phyloP scores from a whole-genome alignment of 2,888 invertebrate species.

The Drosophila barbarae region DNA sequence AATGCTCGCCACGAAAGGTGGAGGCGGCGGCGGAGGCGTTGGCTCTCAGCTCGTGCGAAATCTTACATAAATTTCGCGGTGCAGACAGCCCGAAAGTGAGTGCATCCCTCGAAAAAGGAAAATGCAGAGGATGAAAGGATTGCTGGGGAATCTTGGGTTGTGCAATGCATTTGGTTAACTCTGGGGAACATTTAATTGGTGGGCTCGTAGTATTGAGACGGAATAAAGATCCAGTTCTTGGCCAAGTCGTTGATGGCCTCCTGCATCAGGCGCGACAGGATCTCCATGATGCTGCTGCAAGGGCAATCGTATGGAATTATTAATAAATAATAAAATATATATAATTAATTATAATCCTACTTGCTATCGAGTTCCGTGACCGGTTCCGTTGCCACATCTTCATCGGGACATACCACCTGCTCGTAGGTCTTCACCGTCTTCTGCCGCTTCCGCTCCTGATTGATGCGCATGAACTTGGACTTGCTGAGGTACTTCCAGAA shows the following conservation, averaged over 20 bases:
- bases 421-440: constrained; percentile 57
- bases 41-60: constrained; percentile 27
- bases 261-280: constrained; percentile 64
- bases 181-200: constrained; percentile 12
- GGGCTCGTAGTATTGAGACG: constrained; percentile 61
- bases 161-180: constrained; percentile 27
- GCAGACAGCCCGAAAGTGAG: constrained; percentile 27
- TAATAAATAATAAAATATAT: background rate
- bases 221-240: constrained; percentile 73
- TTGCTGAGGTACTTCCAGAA: constrained; percentile 75
- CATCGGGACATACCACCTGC: constrained; percentile 44
- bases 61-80: constrained; percentile 42
- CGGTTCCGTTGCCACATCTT: background rate
- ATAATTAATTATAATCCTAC: constrained; percentile 42
- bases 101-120: background rate
- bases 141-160: constrained; percentile 2
- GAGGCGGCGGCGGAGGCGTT: constrained; percentile 12
- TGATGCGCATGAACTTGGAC: constrained; percentile 69
- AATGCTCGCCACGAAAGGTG: constrained; percentile 3
- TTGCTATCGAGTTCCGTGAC: constrained; percentile 46
- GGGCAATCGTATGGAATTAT: too few relatives aligned
- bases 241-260: constrained; percentile 68
- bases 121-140: constrained; percentile 1
- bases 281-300: constrained; percentile 57
- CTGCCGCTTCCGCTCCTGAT: constrained; percentile 43